Evolutionary conservation across 2,797 vertebrate genomes (phyloP).

Genomic region (Lacerta viridis): DNA sequence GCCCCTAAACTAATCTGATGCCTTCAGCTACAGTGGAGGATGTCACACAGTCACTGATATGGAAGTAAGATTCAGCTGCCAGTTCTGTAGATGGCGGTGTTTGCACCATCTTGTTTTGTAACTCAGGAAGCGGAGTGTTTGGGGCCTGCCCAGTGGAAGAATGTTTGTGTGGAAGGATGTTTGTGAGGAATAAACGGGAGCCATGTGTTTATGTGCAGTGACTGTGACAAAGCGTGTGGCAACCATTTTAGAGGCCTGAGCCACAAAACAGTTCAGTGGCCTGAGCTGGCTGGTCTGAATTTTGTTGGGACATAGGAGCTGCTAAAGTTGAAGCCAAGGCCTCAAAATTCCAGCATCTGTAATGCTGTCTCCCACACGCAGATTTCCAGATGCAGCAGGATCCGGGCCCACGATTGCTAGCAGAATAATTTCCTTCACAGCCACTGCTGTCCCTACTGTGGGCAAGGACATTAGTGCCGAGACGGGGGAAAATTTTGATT

Average conservation of each 20-base stretch:
- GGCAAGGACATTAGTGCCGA: slow-evolving; percentile 81
- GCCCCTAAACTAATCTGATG: background rate
- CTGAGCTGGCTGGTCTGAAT: background rate
- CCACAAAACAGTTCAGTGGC: background rate
- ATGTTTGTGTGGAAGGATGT: background rate
- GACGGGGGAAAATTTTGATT: slow-evolving; percentile 80
- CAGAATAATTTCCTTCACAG: slow-evolving; percentile 60
- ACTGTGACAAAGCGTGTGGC: background rate
- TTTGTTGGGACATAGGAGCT: background rate
- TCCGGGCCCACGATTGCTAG: slow-evolving; percentile 60
- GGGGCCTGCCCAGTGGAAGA: background rate
- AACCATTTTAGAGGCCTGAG: no score
- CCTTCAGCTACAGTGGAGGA: no score
- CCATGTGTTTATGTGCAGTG: background rate
- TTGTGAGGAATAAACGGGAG: background rate
- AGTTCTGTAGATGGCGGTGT: background rate
- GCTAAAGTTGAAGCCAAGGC: slow-evolving; percentile 12
- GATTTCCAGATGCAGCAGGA: slow-evolving; percentile 65
- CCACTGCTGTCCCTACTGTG: slow-evolving; percentile 74
- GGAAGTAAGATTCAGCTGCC: background rate
- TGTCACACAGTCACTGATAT: background rate
- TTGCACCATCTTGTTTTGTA: background rate
- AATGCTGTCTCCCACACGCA: slow-evolving; percentile 31
- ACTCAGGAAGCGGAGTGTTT: background rate
- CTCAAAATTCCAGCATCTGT: slow-evolving; percentile 19